These are phyloP conservation scores for Eriosoma lanigerum DNA, from an alignment of 1,140 invertebrate species.

Conservation along the genomic window DNA sequence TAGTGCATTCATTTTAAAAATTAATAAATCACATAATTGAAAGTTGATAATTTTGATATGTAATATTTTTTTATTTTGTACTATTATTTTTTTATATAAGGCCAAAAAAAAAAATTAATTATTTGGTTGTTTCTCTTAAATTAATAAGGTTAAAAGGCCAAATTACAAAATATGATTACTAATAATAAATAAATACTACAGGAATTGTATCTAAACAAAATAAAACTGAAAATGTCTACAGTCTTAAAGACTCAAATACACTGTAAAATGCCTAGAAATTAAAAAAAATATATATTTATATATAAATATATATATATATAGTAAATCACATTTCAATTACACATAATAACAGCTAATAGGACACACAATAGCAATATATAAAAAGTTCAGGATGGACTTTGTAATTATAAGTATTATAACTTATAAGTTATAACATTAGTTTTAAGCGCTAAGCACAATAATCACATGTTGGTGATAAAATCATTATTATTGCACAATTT, in stretches of 20 bases:
- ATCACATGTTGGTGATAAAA: slow-evolving; percentile 15
- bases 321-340: slow-evolving; percentile 50
- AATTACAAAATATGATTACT: background rate
- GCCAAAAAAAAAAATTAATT: too few relatives aligned
- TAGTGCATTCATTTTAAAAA: background rate
- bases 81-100: background rate
- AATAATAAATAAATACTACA: slow-evolving; percentile 41
- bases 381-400: slow-evolving; percentile 34
- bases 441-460: slow-evolving; percentile 49
- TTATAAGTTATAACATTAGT: background rate
- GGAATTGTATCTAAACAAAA: slow-evolving; percentile 21
- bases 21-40: background rate
- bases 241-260: slow-evolving; percentile 11
- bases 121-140: slow-evolving; percentile 20
- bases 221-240: background rate
- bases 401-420: background rate
- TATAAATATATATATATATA: background rate
- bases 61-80: slow-evolving; percentile 8
- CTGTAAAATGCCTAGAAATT: background rate
- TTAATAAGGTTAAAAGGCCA: background rate
- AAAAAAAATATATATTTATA: too few relatives aligned
- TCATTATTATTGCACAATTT: slow-evolving; percentile 35
- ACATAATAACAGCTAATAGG: slow-evolving; percentile 48
- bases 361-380: slow-evolving; percentile 44
- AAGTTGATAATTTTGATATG: slow-evolving; percentile 31